These are phyloP conservation scores for Coptodon rendalli DNA, from an alignment of 2,113 vertebrate genomes.

Conservation along the genomic window DNA sequence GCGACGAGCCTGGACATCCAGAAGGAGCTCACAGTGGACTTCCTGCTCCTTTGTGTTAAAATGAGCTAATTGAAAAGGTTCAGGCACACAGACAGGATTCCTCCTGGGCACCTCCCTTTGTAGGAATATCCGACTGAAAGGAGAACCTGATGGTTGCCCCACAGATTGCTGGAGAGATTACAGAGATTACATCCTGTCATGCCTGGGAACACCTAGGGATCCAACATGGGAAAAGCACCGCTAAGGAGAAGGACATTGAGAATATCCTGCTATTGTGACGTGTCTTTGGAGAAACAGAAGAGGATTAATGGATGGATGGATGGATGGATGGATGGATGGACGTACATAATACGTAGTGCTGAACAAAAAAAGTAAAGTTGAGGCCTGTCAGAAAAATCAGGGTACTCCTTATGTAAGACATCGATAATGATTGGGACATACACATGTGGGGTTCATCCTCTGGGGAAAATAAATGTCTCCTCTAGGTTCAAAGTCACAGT, in stretches of 20 bases:
- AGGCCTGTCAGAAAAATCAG: background rate
- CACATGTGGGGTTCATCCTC: background rate
- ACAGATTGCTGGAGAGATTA: background rate
- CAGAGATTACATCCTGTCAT: background rate
- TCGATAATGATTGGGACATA: background rate
- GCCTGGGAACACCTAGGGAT: background rate
- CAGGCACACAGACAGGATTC: background rate
- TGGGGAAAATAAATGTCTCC: background rate
- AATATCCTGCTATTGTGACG: background rate
- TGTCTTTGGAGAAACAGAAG: background rate
- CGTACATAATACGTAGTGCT: fast-evolving
- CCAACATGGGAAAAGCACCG: background rate
- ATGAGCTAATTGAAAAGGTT: background rate
- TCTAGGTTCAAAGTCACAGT: background rate
- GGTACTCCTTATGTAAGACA: background rate
- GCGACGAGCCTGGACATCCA: background rate
- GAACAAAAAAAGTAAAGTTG: background rate
- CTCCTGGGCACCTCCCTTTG: background rate
- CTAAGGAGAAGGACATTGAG: background rate
- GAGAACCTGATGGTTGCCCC: background rate
- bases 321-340: background rate
- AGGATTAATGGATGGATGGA: background rate
- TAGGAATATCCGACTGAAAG: background rate
- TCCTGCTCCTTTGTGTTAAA: background rate
- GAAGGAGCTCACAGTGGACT: background rate